Conservation (phyloP, 2,797 vertebrate genomes). For the Sphaeramia orbicularis region DNA sequence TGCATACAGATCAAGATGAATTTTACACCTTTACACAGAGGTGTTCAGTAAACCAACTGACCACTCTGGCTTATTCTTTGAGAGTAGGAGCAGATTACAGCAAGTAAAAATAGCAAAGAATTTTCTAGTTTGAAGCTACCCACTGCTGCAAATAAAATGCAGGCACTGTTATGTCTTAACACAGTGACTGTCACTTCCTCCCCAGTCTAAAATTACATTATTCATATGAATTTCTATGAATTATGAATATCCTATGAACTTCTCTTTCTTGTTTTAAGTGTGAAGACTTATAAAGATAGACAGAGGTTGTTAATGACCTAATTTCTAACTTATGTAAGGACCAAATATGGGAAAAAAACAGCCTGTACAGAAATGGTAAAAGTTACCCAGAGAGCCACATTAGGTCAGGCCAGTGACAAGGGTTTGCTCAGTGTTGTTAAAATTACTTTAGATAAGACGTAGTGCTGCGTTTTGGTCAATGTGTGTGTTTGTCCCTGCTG, state of each 20-base stretch:
- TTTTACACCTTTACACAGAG: constrained; percentile 25
- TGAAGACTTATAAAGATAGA: constrained; percentile 1
- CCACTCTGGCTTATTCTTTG: constrained; percentile 1
- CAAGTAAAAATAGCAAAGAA: neutral
- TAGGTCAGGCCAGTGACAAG: neutral
- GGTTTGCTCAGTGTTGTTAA: neutral
- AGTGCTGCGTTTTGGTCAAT: neutral
- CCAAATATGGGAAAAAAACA: neutral
- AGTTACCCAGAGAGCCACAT: neutral
- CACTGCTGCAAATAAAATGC: neutral
- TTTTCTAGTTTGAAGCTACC: neutral
- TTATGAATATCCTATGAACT: neutral
- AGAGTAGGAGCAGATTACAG: neutral
- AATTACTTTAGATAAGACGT: neutral
- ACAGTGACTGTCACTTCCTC: constrained; percentile 23
- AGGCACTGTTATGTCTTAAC: neutral
- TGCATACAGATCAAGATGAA: neutral
- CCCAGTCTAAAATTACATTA: constrained; percentile 1
- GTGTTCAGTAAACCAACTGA: constrained; percentile 32
- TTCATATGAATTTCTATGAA: neutral
- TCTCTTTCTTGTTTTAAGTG: constrained; percentile 9
- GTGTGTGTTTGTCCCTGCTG: neutral
- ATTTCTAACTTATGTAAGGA: neutral
- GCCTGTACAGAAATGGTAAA: neutral
- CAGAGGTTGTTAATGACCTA: neutral